Base-by-base conservation (phyloP, 92 coral and sea anemone species). In the Meandrina meandrites region DNA sequence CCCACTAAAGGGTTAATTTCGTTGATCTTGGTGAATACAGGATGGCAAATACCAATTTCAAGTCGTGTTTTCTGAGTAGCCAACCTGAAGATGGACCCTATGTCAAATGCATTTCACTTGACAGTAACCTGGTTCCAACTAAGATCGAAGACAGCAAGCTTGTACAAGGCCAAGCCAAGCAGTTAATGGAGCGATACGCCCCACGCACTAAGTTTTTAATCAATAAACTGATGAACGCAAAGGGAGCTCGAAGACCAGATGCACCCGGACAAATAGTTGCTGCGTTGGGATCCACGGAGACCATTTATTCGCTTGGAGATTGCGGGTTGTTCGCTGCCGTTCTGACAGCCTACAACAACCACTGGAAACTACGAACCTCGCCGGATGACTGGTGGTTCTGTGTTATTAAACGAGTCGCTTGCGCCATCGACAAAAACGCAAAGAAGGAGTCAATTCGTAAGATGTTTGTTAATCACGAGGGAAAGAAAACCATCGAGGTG, bases 321-420 rank as follows among this genome's bases (percentile, higher is more conserved):
- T 24, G 48, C 71, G 93, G 96, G 10, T 82, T 93, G 32, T 91
- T 93, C 24, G 85, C 85, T 8, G 73, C 94, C 37, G 87, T 89
- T 35, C 51, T 89, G 56, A 86, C 76, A 24, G 96, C 96, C 3
- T 93, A 93, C 79, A 93, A 93, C 85, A 60, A 89, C 37, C 94
- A 93, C 84, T 93, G 92, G 89, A 89, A 87, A 36, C 83, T 93
- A n/a, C 35, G 96, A 87, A 93, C 87, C 45, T 91, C 96, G 28
- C 96, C 96, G 1, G 96, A 93, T 18, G 93, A 93, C 80, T 93
- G 96, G 96, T 93, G 96, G 96, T 93, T 81, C 84, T 86, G 96
- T 83, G 94, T 93, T n/a, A 89, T 83, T 0, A 89, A 81, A 57
- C 80, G 88, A 86, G 92, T 93, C 31, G 90, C 96, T 36, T 58